These are phyloP conservation scores for Steinernema feltiae DNA, from an alignment of 1,140 invertebrate genomes.

Conservation along the genomic window DNA sequence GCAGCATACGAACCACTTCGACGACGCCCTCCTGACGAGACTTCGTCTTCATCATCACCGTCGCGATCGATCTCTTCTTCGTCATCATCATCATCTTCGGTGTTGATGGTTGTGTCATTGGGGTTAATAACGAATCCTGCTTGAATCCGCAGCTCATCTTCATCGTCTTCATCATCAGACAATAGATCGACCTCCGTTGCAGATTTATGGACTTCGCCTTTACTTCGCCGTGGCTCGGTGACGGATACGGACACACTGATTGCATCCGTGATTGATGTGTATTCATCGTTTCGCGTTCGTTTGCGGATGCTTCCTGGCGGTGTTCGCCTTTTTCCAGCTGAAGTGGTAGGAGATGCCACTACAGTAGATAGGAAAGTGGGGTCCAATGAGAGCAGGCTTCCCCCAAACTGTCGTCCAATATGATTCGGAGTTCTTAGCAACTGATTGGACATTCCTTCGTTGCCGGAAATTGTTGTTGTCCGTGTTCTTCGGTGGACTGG, in stretches of 20 bases:
- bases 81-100: conserved; percentile 12
- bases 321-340: neutral
- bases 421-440: neutral
- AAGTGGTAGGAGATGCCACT: neutral
- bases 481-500: conserved; percentile 14
- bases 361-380: neutral
- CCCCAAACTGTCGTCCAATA: neutral
- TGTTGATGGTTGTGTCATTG: neutral
- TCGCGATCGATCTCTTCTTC: conserved; percentile 15
- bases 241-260: conserved; percentile 17
- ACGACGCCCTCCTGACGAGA: neutral
- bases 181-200: conserved; percentile 11
- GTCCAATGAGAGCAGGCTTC: conserved; percentile 20
- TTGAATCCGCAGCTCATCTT: neutral
- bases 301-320: neutral
- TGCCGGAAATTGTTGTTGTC: conserved; percentile 17
- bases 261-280: conserved; percentile 36
- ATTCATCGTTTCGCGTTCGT: conserved; percentile 26
- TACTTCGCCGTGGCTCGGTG: neutral
- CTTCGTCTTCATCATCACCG: conserved; percentile 21
- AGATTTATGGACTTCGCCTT: neutral
- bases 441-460: conserved; percentile 7
- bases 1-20: conserved; percentile 14
- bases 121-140: neutral
- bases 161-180: conserved; percentile 8